These are phyloP conservation scores for Auanema freiburgensis DNA, from an alignment of 2,888 invertebrate genomes.

Conservation along the genomic window DNA sequence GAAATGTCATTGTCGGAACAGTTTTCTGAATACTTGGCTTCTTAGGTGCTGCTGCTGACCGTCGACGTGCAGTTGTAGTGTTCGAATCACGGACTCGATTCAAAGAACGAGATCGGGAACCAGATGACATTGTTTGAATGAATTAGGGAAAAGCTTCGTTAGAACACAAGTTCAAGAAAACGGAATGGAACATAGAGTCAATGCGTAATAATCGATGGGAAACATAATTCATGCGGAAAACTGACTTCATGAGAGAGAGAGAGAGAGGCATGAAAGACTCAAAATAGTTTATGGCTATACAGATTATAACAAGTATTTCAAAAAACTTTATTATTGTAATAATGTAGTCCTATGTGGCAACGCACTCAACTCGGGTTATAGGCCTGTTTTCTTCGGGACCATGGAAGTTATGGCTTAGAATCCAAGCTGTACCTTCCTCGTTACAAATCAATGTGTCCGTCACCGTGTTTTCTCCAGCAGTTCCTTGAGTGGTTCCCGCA, in stretches of 20 bases:
- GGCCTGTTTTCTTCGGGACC: neutral
- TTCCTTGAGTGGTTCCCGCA: constrained; percentile 10
- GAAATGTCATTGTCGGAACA: too few relatives aligned
- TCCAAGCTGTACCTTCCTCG: constrained; percentile 7
- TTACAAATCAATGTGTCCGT: neutral
- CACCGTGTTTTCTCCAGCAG: neutral
- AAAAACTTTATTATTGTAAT: neutral
- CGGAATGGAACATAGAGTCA: too few relatives aligned
- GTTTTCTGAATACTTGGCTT: too few relatives aligned
- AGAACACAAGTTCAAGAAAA: too few relatives aligned
- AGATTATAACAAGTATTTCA: neutral
- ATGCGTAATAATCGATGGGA: too few relatives aligned
- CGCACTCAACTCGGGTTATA: constrained; percentile 10
- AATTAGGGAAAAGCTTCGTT: too few relatives aligned
- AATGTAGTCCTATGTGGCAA: neutral
- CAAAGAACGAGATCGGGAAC: too few relatives aligned
- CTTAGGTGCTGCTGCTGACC: too few relatives aligned
- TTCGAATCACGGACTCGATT: too few relatives aligned
- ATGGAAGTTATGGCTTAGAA: constrained; percentile 1
- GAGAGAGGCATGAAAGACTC: neutral
- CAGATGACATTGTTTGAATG: too few relatives aligned
- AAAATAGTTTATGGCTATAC: too few relatives aligned
- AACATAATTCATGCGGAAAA: neutral
- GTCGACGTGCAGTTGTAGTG: too few relatives aligned
- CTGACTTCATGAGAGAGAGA: neutral